Base-by-base conservation (phyloP, 2,888 invertebrate genomes). In the Osmoderma eremita region DNA sequence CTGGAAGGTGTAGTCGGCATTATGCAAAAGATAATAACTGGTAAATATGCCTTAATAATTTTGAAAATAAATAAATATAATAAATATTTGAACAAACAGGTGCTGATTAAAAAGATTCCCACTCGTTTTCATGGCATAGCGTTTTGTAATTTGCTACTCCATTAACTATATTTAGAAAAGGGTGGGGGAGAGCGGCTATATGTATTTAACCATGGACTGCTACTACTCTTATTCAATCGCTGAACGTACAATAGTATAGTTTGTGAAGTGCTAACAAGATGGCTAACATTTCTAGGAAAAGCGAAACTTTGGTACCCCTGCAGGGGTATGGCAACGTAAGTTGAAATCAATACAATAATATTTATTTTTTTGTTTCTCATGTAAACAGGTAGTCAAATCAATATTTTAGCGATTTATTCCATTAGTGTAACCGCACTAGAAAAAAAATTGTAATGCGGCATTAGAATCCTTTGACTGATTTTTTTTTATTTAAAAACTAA, bases 291-390 rank as follows among this genome's bases (percentile, higher is more conserved):
- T 50, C 56, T 41, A 61, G 67, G 51, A 67, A 63, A 67, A 67
- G 63, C 45, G 67, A 67, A 56, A 67, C 63, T 49, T 41, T 67
- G 17, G 63, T 63, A 36, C 67, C 67, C 30, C 63, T 67, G 15
- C 67, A 67, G 45, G 67, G 67, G 67, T 66, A 61, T 18, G 45
- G 58, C 13, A 66, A 66, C 24, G 65, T 66, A 66, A 66, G 65
- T 66, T 66, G 41, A 30, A 42, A 58, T 58, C 42, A 42, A 56
- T 42, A 56, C 13, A 17, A 12, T 15, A 42, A n/a, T 42, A 8
- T 13, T 41, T 41, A 41, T 15, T 42, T 36, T 10, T 30, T 6
- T 30, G 6, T 30, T 30, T 30, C 2, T 42, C 13, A 42, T 17
- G 42, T 10, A 42, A 42, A 42, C 13, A 17, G n/a, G 2, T 3